Conservation (phyloP, 1,140 invertebrate species). For the Augochlora pura region DNA sequence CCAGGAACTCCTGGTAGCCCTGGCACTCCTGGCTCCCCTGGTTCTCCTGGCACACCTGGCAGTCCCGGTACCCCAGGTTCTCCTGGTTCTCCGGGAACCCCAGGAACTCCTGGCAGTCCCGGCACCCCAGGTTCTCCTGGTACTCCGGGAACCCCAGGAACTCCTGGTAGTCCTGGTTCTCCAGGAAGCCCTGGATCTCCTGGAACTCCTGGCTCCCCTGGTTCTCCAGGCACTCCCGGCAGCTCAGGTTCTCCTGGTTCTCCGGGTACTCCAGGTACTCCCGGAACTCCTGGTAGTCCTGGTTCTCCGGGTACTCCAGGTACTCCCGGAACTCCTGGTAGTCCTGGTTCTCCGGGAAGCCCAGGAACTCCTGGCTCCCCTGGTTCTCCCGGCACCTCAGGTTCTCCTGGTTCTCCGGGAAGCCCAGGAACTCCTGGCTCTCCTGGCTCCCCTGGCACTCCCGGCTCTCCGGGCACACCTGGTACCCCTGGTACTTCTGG, state of each 20-base stretch:
- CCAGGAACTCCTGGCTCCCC: slow-evolving; percentile 83
- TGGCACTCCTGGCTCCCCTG: slow-evolving; percentile 16
- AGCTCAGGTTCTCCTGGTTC: slow-evolving; percentile 9
- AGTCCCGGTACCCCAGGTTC: slow-evolving; percentile 25
- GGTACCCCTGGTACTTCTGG: slow-evolving; percentile 78
- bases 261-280: background rate
- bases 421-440: slow-evolving; percentile 78
- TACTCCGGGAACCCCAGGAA: slow-evolving; percentile 71
- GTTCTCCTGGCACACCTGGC: background rate
- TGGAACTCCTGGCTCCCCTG: slow-evolving; percentile 15
- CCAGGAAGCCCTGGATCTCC: background rate
- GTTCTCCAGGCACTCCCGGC: background rate
- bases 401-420: slow-evolving; percentile 84
- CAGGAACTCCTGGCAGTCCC: background rate
- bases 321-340: slow-evolving; percentile 62
- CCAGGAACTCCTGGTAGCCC: slow-evolving; percentile 45
- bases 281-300: background rate
- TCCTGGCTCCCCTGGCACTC: background rate
- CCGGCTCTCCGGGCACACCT: slow-evolving; percentile 81
- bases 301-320: background rate
- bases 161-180: slow-evolving; percentile 59
- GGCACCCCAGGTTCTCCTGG: slow-evolving; percentile 5
- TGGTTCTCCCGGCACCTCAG: slow-evolving; percentile 84
- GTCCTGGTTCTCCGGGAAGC: slow-evolving; percentile 84
- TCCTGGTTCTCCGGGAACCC: slow-evolving; percentile 15